Evolutionary conservation across 2,797 vertebrate genomes (phyloP), one percentile per base, ranked within the genome.

Genomic region (Ctenochaetus hawaiiensis): DNA sequence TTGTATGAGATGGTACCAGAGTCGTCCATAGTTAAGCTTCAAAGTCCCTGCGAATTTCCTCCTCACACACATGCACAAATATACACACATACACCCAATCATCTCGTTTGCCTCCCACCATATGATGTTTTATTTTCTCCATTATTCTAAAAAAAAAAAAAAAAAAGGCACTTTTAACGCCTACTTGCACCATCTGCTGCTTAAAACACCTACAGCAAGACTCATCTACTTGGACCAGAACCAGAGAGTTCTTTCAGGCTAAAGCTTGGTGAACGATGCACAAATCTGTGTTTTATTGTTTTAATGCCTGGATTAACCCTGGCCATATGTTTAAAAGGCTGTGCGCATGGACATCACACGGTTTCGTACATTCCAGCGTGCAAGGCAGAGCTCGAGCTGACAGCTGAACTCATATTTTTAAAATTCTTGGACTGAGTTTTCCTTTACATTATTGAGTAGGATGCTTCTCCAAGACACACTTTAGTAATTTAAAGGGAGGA

Each of bases 161-260:
- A 30, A 30, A 77, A 66, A 30, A 63, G 53, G 56, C 34, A 59
- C 56, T 81, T 75, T 11, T 3, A 16, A 87, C 82, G 47, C 86
- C 87, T 60, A 87, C 84, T 82, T 78, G 43, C 60, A 82, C 85
- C 92, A 91, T 91, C 86, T 90, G 88, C 72, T 86, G 58, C 52
- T 52, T 34, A 53, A 72, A 90, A 88, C 60, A 64, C 69, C 69
- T 41, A 59, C 82, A 67, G 62, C 37, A 20, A 56, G 56, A 63
- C 34, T 66, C 63, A 64, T 65, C 26, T 8, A 4, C 1, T 16
- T 54, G 45, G 73, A 70, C 63, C 58, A 45, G 81, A 75, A 81
- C 51, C 62, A 66, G 37, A 17, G 5, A 20, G 64, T 70, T 54
- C 41, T 73, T 61, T 44, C 9, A 22, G 65, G 30, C 22, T 68